Evolutionary conservation across 2,113 vertebrate species (phyloP).

Genomic region (Phylloscopus trochiloides): DNA sequence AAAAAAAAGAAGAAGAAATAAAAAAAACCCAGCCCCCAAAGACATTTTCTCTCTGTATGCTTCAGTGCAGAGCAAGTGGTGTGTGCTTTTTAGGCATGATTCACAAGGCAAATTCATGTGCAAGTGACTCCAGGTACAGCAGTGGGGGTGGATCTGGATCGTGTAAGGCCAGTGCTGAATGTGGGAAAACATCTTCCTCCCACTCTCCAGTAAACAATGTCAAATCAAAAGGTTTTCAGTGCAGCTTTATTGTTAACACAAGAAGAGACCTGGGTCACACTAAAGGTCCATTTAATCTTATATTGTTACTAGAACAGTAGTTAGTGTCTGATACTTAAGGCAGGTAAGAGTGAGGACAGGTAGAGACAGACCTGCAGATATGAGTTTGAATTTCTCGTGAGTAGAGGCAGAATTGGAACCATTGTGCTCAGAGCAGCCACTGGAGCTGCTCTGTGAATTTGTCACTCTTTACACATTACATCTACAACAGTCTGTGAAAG

Average conservation of each 20-base stretch:
- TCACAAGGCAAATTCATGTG: slow-evolving; percentile 32
- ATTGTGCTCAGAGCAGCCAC: neutral
- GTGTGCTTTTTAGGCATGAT: slow-evolving; percentile 47
- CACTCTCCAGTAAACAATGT: neutral
- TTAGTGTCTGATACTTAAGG: neutral
- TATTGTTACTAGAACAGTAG: neutral
- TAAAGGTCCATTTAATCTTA: neutral
- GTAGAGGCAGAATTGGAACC: neutral
- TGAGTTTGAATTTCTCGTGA: neutral
- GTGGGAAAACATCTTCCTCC: neutral
- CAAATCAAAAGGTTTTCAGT: neutral
- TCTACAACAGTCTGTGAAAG: neutral
- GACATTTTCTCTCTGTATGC: neutral
- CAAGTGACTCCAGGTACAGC: slow-evolving; percentile 38
- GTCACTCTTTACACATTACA: neutral
- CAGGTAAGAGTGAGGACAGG: neutral
- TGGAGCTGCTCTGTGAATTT: neutral
- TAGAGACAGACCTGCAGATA: neutral
- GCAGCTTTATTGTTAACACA: neutral
- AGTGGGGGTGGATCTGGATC: neutral
- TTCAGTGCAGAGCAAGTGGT: slow-evolving; percentile 39
- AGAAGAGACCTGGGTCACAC: neutral
- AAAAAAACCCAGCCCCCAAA: neutral
- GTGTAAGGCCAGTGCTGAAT: neutral
- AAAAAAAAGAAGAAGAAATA: neutral